Percentiles rank a stretch among this genome's conserved stretches.
phyloP scores from a whole-genome alignment of 92 coral and sea anemone genomes.

The Plumapathes pennacea region DNA sequence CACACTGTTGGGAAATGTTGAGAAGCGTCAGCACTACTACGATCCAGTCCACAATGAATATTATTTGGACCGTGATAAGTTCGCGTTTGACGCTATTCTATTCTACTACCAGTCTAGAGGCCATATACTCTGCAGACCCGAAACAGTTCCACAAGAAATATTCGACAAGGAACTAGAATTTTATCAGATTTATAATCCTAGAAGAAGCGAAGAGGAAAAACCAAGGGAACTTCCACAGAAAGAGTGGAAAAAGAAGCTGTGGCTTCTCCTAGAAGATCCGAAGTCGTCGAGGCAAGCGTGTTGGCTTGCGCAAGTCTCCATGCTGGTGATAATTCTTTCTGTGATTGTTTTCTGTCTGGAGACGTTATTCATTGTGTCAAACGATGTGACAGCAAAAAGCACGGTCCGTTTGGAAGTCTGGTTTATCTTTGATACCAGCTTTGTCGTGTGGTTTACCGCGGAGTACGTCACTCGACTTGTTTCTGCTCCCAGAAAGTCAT shows the following conservation, averaged over 20 bases:
- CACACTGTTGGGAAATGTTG: conserved; percentile 74
- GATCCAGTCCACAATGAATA: conserved; percentile 67
- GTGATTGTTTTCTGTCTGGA: conserved; percentile 77
- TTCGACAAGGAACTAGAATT: conserved; percentile 86
- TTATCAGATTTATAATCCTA: conserved; percentile 50
- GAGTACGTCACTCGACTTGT: conserved; percentile 73
- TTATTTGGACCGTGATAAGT: conserved; percentile 72
- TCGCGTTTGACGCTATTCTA: conserved; percentile 86
- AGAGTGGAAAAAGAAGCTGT: conserved; percentile 58
- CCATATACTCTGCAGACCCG: conserved; percentile 82
- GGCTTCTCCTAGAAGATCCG: conserved; percentile 78
- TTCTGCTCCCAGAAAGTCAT: conserved; percentile 59
- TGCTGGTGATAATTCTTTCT: conserved; percentile 65
- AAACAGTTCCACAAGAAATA: conserved; percentile 67
- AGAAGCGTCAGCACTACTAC: conserved; percentile 60
- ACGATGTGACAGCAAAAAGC: conserved; percentile 4
- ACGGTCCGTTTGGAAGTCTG: conserved; percentile 43
- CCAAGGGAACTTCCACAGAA: conserved; percentile 27
- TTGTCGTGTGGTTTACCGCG: conserved; percentile 71
- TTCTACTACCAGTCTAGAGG: conserved; percentile 93
- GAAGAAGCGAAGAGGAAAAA: conserved; percentile 11
- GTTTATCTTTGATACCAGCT: conserved; percentile 84
- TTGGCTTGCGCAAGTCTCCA: conserved; percentile 60
- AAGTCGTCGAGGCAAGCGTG: conserved; percentile 70
- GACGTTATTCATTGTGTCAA: conserved; percentile 48